Percentiles rank a stretch among this genome's conserved stretches.
phyloP scores from a whole-genome alignment of 1,140 invertebrate genomes.

The Sarcophaga bullata region DNA sequence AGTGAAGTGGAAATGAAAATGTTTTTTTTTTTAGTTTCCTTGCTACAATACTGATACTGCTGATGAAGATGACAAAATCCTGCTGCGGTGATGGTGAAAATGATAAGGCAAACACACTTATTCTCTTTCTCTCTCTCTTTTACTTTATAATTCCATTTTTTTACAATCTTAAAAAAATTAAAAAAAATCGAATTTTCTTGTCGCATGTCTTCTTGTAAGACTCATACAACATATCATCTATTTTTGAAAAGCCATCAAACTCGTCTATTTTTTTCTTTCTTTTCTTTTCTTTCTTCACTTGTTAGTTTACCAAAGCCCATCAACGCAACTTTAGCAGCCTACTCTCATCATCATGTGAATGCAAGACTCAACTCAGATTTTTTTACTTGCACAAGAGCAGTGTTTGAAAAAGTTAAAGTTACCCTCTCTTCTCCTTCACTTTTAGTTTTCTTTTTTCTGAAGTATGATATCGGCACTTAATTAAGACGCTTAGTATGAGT shows the following conservation, averaged over 20 bases:
- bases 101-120: not conserved
- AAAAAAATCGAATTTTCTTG: not conserved
- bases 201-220: not conserved
- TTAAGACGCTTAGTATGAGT: too few relatives aligned
- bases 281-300: not conserved
- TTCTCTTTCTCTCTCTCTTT: not conserved
- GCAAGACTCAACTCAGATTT: not conserved
- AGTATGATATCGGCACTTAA: too few relatives aligned
- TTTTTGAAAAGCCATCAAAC: not conserved
- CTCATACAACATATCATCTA: not conserved
- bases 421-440: too few relatives aligned
- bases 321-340: not conserved
- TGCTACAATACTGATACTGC: not conserved
- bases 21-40: not conserved
- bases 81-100: not conserved
- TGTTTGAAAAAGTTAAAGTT: not conserved
- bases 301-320: not conserved
- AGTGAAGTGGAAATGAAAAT: not conserved
- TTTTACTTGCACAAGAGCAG: not conserved
- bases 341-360: not conserved
- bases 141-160: not conserved
- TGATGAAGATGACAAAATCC: constrained; percentile 15
- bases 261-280: not conserved
- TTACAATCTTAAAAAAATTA: not conserved
- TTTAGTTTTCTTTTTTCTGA: too few relatives aligned